Evolutionary conservation across 2,888 invertebrate genomes (phyloP), one percentile per base, ranked within the genome.

Genomic region (Stenichneumon culpator): DNA sequence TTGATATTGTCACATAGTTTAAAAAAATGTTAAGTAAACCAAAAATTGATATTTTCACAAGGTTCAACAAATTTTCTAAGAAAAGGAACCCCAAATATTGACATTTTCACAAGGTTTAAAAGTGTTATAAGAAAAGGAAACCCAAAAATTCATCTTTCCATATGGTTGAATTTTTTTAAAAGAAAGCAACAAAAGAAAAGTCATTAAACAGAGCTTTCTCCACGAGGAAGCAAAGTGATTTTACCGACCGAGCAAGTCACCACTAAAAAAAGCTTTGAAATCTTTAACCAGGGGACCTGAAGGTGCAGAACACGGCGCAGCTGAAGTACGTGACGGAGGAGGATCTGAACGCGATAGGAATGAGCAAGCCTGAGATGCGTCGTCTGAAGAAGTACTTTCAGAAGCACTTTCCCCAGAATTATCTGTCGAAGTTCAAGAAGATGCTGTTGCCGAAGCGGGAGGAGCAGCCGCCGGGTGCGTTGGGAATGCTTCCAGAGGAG

Each of bases 331-430:
- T 99, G 69, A 97, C 97, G 54, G 98, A 98, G 91, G 98, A 98
- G 91, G 99, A 99, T 94, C 95, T 99, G 86, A 95, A 96, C 78
- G 97, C 97, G 89, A 97, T 99, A 91, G 99, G 99, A 19, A 97
- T 99, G 95, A 98, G 98, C 19, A 97, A 97, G 91, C 99, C 99
- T 36, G 99, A 99, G 95, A 98, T 99, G 95, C 96, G 99, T 84
- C 96, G 99, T 81, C 96, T 99, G 88, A 97, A 98, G 92, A 99
- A 99, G 94, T 98, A 97, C 93, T 99, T 98, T 93, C 97, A 98
- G 86, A 98, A 98, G 94, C 97, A 98, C 94, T 98, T 97, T 93
- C 98, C 99, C 0, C 98, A 98, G 93, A 98, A 98, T 88, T 98
- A 99, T 93, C 95, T 99, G 82, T 97, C 97, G 50, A 99, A 98